phyloP scores from a whole-genome alignment of 2,888 invertebrate genomes.

The Oeneis ivallda region DNA sequence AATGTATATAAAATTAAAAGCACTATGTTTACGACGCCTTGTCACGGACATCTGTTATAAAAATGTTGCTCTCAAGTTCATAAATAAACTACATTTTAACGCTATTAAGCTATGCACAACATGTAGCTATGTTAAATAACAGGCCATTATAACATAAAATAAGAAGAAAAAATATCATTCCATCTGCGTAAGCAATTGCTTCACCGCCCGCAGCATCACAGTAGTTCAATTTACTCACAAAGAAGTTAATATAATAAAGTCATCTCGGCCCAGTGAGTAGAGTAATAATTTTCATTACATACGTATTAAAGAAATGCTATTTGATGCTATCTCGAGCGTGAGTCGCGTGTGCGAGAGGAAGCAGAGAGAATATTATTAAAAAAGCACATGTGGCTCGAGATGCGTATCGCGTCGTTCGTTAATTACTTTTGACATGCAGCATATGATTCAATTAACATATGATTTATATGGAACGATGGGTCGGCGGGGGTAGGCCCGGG shows the following conservation, averaged over 20 bases:
- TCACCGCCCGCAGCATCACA: conserved; percentile 59
- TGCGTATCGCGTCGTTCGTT: conserved; percentile 78
- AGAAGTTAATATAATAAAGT: conserved; percentile 75
- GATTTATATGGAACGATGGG: conserved; percentile 73
- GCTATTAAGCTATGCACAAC: conserved; percentile 27
- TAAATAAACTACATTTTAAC: conserved; percentile 31
- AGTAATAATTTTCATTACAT: conserved; percentile 72
- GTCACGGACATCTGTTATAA: conserved; percentile 36
- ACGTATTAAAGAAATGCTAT: conserved; percentile 73
- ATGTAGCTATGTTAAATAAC: conserved; percentile 35
- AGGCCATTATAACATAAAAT: conserved; percentile 43
- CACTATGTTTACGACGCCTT: conserved; percentile 41
- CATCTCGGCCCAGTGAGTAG: conserved; percentile 52
- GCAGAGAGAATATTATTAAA: conserved; percentile 76
- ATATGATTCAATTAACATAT: conserved; percentile 82
- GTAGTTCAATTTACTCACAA: conserved; percentile 77
- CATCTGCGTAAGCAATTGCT: conserved; percentile 57
- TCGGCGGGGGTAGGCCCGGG: conserved; percentile 57
- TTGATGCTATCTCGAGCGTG: conserved; percentile 75
- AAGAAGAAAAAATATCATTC: conserved; percentile 50
- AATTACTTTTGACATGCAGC: conserved; percentile 81
- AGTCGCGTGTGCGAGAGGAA: conserved; percentile 73
- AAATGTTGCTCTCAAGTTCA: conserved; percentile 28
- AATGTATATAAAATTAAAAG: conserved; percentile 34
- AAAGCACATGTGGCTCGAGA: conserved; percentile 78